Conservation (phyloP, 1,140 invertebrate species). For the Melitaea cinxia region DNA sequence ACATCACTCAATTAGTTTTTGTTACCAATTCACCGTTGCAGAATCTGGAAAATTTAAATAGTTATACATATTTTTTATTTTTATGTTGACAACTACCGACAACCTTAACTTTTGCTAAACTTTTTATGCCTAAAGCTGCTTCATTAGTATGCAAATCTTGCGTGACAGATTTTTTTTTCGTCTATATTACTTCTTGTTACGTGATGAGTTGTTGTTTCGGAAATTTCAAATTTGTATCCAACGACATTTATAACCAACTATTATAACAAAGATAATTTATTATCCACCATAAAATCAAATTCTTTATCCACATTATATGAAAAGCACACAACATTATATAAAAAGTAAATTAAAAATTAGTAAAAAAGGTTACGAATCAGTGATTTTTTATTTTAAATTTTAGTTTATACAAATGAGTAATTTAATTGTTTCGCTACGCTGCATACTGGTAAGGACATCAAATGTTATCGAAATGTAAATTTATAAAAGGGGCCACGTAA, state of each 20-base stretch:
- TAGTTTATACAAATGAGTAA: too few relatives aligned
- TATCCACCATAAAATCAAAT: neutral
- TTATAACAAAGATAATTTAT: neutral
- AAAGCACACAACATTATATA: too few relatives aligned
- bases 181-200: constrained; percentile 15
- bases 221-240: constrained; percentile 8
- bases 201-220: constrained; percentile 25
- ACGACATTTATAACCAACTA: too few relatives aligned
- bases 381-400: neutral
- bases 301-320: too few relatives aligned
- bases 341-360: neutral
- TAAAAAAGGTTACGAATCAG: neutral
- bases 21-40: too few relatives aligned
- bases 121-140: too few relatives aligned
- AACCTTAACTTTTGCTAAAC: too few relatives aligned
- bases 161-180: constrained; percentile 22
- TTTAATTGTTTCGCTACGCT: too few relatives aligned
- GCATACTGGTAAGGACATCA: neutral
- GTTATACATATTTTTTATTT: too few relatives aligned
- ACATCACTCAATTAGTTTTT: too few relatives aligned
- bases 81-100: too few relatives aligned
- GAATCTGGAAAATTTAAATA: too few relatives aligned
- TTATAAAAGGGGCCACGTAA: constrained; percentile 24
- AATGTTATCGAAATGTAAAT: constrained; percentile 28
- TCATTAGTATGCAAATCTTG: constrained; percentile 16